Conservation (phyloP, 2,888 invertebrate species). For the Cylloceria caligata region DNA sequence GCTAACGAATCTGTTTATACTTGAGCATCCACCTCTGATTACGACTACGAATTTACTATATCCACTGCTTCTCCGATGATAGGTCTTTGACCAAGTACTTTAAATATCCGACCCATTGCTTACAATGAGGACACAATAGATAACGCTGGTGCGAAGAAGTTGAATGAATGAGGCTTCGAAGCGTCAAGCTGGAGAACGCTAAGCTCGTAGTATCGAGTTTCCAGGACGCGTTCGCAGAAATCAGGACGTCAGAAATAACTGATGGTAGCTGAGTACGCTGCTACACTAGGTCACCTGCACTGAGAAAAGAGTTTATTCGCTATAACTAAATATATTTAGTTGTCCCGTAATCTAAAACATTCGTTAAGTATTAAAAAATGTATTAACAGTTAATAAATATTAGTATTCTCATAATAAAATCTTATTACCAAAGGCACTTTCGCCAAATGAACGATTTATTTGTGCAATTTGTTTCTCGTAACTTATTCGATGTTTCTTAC, state of each 20-base stretch:
- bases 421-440: too few species aligned
- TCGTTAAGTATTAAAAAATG: too few species aligned
- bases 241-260: conserved; percentile 26
- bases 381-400: too few species aligned
- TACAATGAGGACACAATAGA: not conserved
- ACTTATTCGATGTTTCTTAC: too few species aligned
- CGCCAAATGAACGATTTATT: too few species aligned
- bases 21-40: not conserved
- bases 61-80: not conserved
- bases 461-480: too few species aligned
- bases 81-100: not conserved
- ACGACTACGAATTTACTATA: not conserved
- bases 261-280: not conserved
- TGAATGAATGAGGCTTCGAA: conserved; percentile 5
- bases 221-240: conserved; percentile 18
- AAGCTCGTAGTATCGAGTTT: conserved; percentile 15
- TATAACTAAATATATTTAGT: too few species aligned
- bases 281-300: not conserved
- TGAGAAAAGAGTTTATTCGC: too few species aligned
- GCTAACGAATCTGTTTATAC: not conserved
- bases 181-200: conserved; percentile 7
- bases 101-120: not conserved
- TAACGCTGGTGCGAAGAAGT: not conserved
- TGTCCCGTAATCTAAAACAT: too few species aligned
- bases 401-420: too few species aligned